phyloP scores from a whole-genome alignment of 2,797 vertebrate genomes.

The Melanotaenia parkinsoni region DNA sequence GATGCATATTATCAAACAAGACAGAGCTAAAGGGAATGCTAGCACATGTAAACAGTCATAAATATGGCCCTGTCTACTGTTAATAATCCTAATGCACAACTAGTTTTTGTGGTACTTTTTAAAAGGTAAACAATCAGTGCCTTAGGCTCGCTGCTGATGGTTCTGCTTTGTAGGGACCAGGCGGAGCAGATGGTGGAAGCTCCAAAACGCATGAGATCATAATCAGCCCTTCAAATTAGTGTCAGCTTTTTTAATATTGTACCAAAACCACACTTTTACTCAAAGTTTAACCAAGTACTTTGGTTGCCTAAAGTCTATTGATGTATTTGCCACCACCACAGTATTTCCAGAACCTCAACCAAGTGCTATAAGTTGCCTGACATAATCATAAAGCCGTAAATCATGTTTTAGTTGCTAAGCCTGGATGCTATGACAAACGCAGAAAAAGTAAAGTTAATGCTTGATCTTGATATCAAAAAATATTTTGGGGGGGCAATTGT shows the following conservation, averaged over 20 bases:
- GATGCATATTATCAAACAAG: not conserved
- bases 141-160: not conserved
- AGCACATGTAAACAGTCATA: constrained; percentile 2
- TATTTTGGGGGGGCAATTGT: not conserved
- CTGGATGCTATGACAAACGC: not conserved
- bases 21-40: not conserved
- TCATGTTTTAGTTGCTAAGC: constrained; percentile 10
- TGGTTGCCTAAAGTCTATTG: constrained; percentile 10
- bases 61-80: not conserved
- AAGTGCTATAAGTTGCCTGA: constrained; percentile 29
- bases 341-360: constrained; percentile 41
- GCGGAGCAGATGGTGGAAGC: not conserved
- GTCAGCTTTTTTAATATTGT: constrained; percentile 19
- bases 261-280: constrained; percentile 25
- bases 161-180: not conserved
- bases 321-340: constrained; percentile 41
- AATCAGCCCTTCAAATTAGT: constrained; percentile 29
- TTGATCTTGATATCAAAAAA: not conserved
- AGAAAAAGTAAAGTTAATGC: not conserved
- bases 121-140: not conserved
- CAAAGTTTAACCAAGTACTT: constrained; percentile 12
- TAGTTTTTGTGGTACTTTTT: not conserved
- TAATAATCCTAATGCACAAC: not conserved
- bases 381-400: constrained; percentile 26
- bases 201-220: constrained; percentile 23